These are phyloP conservation scores for Theodoxus fluviatilis DNA, from an alignment of 2,888 invertebrate species.

Conservation along the genomic window DNA sequence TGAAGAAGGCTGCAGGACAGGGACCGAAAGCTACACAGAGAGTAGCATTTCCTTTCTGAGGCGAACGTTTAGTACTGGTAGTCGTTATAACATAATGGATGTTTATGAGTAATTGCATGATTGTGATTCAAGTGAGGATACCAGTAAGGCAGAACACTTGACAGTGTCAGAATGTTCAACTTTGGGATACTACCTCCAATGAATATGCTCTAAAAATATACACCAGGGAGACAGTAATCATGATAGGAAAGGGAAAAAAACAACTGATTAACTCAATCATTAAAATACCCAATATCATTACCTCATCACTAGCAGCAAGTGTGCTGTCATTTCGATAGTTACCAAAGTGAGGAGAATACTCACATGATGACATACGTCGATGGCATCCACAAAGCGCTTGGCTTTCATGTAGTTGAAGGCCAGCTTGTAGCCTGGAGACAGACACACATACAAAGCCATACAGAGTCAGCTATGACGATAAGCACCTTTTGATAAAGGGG, in stretches of 20 bases:
- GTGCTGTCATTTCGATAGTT: neutral
- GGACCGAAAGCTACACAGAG: too few relatives aligned
- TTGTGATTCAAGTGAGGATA: too few relatives aligned
- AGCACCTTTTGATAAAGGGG: neutral
- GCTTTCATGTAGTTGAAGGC: slow-evolving; percentile 91
- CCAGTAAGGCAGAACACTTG: too few relatives aligned
- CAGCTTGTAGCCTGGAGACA: slow-evolving; percentile 79
- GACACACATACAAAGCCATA: neutral
- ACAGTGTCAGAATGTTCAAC: too few relatives aligned
- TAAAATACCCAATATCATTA: neutral
- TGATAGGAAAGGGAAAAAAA: too few relatives aligned
- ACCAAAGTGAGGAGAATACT: slow-evolving; percentile 36
- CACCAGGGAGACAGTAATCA: neutral
- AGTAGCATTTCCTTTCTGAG: too few relatives aligned
- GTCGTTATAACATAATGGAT: too few relatives aligned
- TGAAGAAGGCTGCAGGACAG: too few relatives aligned
- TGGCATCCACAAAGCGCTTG: slow-evolving; percentile 87
- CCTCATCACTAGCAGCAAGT: neutral
- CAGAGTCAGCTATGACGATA: neutral
- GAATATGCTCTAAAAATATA: neutral
- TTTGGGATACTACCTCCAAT: too few relatives aligned
- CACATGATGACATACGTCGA: slow-evolving; percentile 82
- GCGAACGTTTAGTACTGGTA: too few relatives aligned
- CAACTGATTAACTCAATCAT: too few relatives aligned
- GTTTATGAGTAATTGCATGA: too few relatives aligned